Conservation (phyloP, 1,140 invertebrate species). For the Palaemon carinicauda region DNA sequence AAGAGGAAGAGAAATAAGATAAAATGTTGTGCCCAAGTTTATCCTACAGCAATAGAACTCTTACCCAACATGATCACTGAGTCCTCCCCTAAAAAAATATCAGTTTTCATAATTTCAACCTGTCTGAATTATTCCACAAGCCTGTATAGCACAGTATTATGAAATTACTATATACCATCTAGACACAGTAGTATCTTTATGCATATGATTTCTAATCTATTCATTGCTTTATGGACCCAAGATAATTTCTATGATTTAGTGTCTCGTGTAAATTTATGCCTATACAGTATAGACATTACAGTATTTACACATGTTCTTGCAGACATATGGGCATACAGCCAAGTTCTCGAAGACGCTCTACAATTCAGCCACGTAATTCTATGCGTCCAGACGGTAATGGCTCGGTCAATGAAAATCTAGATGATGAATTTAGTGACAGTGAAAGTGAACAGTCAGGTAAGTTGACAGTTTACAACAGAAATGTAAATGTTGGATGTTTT, state of each 20-base stretch:
- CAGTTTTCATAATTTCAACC: too few relatives aligned
- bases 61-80: too few relatives aligned
- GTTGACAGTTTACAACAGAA: neutral
- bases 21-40: too few relatives aligned
- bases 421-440: conserved; percentile 33
- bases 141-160: too few relatives aligned
- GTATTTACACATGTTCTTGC: neutral
- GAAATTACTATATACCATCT: too few relatives aligned
- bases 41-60: too few relatives aligned
- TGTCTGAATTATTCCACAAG: too few relatives aligned
- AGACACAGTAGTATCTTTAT: too few relatives aligned
- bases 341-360: conserved; percentile 23
- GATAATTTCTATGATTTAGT: neutral
- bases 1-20: too few relatives aligned
- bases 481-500: neutral
- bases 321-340: conserved; percentile 53
- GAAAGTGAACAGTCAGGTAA: conserved; percentile 50
- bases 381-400: conserved; percentile 11
- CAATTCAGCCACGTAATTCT: conserved; percentile 33
- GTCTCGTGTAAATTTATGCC: neutral
- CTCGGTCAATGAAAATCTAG: neutral
- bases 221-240: too few relatives aligned
- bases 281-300: neutral
- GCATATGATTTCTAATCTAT: too few relatives aligned
- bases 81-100: too few relatives aligned